Base-by-base conservation (phyloP, 2,113 vertebrate species). In the Tachycineta bicolor region DNA sequence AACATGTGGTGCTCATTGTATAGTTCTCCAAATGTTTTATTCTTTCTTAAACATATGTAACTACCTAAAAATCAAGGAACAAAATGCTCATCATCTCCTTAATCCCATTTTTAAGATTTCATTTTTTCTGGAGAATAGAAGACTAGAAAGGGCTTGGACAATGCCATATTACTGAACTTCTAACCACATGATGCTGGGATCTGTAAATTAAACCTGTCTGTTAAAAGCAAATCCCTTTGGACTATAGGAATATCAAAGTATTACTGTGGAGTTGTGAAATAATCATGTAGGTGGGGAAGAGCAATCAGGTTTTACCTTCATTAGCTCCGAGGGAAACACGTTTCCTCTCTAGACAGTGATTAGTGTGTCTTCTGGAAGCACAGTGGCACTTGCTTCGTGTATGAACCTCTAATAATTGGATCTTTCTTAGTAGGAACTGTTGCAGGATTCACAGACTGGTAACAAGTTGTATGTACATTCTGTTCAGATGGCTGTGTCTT, bases 131-230 rank as follows among this genome's bases (percentile, higher is more conserved):
- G 31, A 46, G 17, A 53, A 89, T 97, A 59, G 37, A 58, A 50
- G 18, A 46, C 77, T 97, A 37, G 33, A 62, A 75, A 9, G 31
- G 56, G 13, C 26, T 47, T 73, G 28, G 58, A 47, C 14, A 16
- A 29, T 49, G n/a, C 25, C 56, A 41, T 21, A 65, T 75, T 78
- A 24, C 29, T 60, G 53, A 79, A 17, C 28, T 56, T 95, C 12
- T 71, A 41, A 65, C 39, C 83, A 80, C 94, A 93, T 53, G 55
- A 93, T 95, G 92, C 90, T 97, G 94, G 76, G 59, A 95, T 92
- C 87, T 89, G 25, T 98, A 98, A 98, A 97, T 97, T 96, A 97
- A 98, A 98, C 94, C 52, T 97, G 95, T 98, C 91, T 95, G 91
- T 97, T 96, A 94, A 97, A 97, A 93, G 76, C 70, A 67, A 86